phyloP scores from a whole-genome alignment of 1,140 invertebrate genomes.

The Drosophila littoralis region DNA sequence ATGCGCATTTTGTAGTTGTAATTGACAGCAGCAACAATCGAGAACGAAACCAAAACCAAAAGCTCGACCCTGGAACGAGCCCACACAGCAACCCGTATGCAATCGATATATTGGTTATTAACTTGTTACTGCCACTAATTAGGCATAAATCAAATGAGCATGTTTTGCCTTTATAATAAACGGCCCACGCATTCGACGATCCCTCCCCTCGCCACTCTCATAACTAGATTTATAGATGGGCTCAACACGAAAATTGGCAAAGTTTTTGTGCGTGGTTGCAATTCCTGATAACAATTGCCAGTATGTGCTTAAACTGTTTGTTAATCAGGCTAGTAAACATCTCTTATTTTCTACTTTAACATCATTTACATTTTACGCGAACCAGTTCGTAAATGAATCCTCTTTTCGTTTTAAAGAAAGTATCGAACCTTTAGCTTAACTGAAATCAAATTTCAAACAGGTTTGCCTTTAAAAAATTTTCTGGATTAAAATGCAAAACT shows the following conservation, averaged over 20 bases:
- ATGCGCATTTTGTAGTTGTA: constrained; percentile 35
- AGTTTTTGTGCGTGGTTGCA: constrained; percentile 22
- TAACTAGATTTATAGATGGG: constrained; percentile 17
- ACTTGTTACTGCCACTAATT: constrained; percentile 52
- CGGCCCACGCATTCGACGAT: neutral
- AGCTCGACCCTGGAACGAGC: neutral
- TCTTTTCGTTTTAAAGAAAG: no score
- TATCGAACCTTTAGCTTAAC: no score
- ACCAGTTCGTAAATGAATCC: no score
- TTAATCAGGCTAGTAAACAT: no score
- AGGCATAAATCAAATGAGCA: constrained; percentile 47
- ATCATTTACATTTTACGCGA: no score
- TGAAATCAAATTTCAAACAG: no score
- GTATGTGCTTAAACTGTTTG: no score
- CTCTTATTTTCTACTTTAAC: no score
- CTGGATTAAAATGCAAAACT: no score
- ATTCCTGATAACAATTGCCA: neutral
- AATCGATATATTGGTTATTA: constrained; percentile 49
- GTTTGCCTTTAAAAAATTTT: no score
- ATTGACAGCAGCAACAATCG: constrained; percentile 21
- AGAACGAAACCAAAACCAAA: neutral
- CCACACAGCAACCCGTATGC: neutral
- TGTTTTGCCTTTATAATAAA: constrained; percentile 8
- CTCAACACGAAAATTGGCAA: constrained; percentile 7
- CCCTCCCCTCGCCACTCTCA: no score